These are phyloP conservation scores for Cerastis leucographa DNA, from an alignment of 2,888 invertebrate species.

Conservation along the genomic window DNA sequence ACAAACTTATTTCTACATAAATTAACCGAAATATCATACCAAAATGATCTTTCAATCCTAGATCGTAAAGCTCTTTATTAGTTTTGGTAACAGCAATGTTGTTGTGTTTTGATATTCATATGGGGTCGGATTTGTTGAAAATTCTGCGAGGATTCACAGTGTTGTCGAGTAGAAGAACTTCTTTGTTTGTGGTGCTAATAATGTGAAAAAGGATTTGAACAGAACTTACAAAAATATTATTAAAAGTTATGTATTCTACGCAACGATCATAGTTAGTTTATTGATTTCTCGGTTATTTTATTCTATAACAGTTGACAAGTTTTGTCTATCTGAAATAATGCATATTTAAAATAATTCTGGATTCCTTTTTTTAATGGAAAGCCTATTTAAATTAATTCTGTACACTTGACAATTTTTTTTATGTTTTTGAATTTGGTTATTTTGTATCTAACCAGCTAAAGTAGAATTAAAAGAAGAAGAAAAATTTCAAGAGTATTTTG, in stretches of 20 bases:
- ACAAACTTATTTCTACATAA: constrained; percentile 57
- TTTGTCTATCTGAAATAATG: background rate
- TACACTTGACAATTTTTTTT: background rate
- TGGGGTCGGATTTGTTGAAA: constrained; percentile 52
- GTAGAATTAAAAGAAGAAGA: background rate
- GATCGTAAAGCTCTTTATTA: constrained; percentile 24
- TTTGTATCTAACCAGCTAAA: background rate
- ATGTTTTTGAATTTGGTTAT: too few relatives aligned
- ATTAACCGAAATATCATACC: constrained; percentile 31
- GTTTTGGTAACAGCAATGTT: constrained; percentile 15
- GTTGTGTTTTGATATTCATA: constrained; percentile 34
- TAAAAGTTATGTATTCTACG: background rate
- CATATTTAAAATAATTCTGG: background rate
- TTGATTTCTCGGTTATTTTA: background rate
- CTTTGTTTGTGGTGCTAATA: constrained; percentile 44
- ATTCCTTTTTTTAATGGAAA: too few relatives aligned
- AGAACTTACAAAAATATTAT: background rate
- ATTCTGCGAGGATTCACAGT: constrained; percentile 55
- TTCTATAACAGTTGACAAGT: background rate
- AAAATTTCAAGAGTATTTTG: background rate
- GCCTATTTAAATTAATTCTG: background rate
- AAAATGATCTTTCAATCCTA: constrained; percentile 53
- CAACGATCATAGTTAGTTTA: background rate
- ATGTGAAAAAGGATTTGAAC: constrained; percentile 14
- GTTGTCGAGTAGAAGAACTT: constrained; percentile 52